Base-by-base conservation (phyloP, 2,113 vertebrate genomes). In the Ariopsis seemanni region DNA sequence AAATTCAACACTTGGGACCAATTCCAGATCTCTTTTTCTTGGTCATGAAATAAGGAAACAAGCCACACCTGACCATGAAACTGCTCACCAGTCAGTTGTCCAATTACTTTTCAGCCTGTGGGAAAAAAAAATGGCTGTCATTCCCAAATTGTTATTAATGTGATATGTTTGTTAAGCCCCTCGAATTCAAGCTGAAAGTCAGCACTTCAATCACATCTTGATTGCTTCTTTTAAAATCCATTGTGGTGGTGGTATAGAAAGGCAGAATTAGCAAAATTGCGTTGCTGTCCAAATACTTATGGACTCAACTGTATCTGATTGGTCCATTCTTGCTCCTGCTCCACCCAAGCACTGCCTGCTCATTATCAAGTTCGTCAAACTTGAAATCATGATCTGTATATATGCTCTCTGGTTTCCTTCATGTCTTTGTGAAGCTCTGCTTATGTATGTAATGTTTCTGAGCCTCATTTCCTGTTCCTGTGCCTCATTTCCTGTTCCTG, bases 311-410 rank as follows among this genome's bases (percentile, higher is more conserved):
- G 69, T 18, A 75, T 75, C 22, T 53, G 48, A n/a, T 52, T 27
- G 74, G 6, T 52, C 50, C 22, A 7, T 78, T 78, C 25, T 78
- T 15, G 48, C 14, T 79, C 15, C 75, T 55, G 52, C 10, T 14
- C 11, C 48, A 60, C 57, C 30, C 60, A 15, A 50, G 2, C 34
- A 2, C 82, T 5, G 6, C n/a, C 48, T 48, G 62, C 50, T 84
- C 17, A 34, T 57, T 80, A 67, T 84, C 82, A 84, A 48, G 27
- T 71, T 55, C 57, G 65, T 84, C 71, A 84, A 7, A 20, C 80
- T 48, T 67, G 48, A 67, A 83, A 50, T 65, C 62, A 27, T 55
- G 75, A 14, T 17, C 25, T 79, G 75, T 55, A 5, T 79, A 55
- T 55, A 27, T 18, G 75, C 75, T 53, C n/a, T 52, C 75, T 27